phyloP scores from a whole-genome alignment of 1,140 invertebrate genomes.

The Drosophila burlai region DNA sequence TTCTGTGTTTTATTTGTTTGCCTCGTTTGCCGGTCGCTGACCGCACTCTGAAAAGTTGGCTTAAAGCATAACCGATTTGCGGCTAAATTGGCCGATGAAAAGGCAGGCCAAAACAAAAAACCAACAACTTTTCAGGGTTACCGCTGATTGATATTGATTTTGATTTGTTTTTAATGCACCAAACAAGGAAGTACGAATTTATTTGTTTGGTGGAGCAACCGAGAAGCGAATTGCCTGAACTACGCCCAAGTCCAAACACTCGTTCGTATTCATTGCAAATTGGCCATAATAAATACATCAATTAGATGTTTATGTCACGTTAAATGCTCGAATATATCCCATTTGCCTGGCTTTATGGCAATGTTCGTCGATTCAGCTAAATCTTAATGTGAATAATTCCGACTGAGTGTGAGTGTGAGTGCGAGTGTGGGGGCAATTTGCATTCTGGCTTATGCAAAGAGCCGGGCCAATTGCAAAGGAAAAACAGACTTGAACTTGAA shows the following conservation, averaged over 20 bases:
- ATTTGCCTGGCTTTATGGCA: conserved; percentile 47
- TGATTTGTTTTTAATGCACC: conserved; percentile 54
- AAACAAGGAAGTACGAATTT: conserved; percentile 38
- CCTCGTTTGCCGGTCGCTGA: conserved; percentile 51
- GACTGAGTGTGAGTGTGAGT: conserved; percentile 2
- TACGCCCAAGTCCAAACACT: conserved; percentile 8
- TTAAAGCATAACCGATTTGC: conserved; percentile 41
- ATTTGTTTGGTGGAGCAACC: neutral
- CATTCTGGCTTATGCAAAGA: conserved; percentile 69
- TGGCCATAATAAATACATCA: conserved; percentile 25
- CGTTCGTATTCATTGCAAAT: conserved; percentile 23
- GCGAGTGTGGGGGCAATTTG: conserved; percentile 32
- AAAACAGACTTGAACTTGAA: conserved; percentile 54
- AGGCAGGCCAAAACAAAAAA: conserved; percentile 43
- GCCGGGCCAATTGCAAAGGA: conserved; percentile 46
- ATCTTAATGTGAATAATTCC: conserved; percentile 38
- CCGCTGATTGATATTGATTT: conserved; percentile 35
- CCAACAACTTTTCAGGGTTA: conserved; percentile 37
- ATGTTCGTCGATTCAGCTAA: conserved; percentile 22
- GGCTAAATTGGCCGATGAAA: conserved; percentile 43
- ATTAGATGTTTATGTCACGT: conserved; percentile 55
- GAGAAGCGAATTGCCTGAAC: neutral
- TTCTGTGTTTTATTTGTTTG: conserved; percentile 24
- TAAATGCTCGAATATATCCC: conserved; percentile 24
- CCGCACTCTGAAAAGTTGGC: conserved; percentile 16